Evolutionary conservation across 2,113 vertebrate genomes (phyloP).

Genomic region (Corythoichthys haematopterus): DNA sequence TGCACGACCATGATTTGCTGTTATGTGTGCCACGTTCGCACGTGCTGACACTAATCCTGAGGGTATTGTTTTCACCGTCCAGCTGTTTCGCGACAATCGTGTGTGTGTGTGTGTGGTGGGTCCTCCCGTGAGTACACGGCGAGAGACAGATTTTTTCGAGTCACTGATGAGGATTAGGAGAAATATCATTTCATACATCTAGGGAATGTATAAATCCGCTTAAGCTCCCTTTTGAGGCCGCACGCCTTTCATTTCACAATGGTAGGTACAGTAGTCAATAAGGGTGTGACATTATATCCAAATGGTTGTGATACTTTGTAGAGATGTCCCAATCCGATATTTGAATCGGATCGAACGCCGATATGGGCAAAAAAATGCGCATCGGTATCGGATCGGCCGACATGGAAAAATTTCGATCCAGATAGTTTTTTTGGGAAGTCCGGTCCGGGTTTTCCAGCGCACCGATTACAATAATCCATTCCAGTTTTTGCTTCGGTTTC

Average conservation of each 20-base stretch:
- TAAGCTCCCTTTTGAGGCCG: conserved; percentile 38
- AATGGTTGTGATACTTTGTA: too few relatives aligned
- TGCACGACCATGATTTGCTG: background rate
- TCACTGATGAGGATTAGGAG: conserved; percentile 48
- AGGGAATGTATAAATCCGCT: conserved; percentile 55
- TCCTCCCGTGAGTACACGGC: conserved; percentile 38
- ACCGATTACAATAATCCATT: too few relatives aligned
- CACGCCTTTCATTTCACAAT: conserved; percentile 5
- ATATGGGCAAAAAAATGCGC: too few relatives aligned
- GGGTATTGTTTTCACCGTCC: background rate
- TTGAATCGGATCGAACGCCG: too few relatives aligned
- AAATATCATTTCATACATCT: conserved; percentile 52
- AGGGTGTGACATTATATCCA: too few relatives aligned
- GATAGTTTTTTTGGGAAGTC: too few relatives aligned
- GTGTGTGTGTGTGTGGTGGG: conserved; percentile 17
- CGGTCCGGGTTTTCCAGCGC: too few relatives aligned
- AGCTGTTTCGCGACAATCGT: conserved; percentile 18
- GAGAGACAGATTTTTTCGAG: conserved; percentile 38
- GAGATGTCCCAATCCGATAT: too few relatives aligned
- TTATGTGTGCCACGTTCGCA: background rate
- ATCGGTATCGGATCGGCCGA: too few relatives aligned
- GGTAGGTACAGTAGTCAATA: too few relatives aligned
- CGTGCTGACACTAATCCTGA: conserved; percentile 3
- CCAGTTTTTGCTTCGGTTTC: too few relatives aligned
- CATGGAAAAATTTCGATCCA: too few relatives aligned